Evolutionary conservation across 2,888 invertebrate species (phyloP).

Genomic region (Nomada ruficornis): DNA sequence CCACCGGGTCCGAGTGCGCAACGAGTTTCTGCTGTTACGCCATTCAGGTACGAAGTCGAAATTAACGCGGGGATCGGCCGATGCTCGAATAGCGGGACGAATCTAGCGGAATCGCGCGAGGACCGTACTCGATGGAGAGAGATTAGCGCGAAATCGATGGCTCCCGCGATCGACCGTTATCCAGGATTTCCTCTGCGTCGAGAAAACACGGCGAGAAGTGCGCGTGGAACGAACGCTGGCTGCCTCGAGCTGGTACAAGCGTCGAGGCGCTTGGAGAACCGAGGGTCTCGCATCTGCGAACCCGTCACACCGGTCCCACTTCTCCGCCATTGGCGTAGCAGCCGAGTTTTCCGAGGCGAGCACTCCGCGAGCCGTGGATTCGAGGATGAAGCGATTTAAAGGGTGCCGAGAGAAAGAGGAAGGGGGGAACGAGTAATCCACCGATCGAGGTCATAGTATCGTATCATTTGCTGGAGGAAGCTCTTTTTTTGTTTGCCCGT

Average conservation of each 20-base stretch:
- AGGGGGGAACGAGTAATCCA: not conserved
- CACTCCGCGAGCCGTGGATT: not conserved
- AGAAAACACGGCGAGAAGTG: slow-evolving; percentile 42
- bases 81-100: not conserved
- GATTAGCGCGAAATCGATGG: slow-evolving; percentile 20
- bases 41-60: not conserved
- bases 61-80: not conserved
- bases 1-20: not conserved
- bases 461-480: slow-evolving; percentile 27
- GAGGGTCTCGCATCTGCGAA: slow-evolving; percentile 80
- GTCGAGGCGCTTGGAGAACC: slow-evolving; percentile 67
- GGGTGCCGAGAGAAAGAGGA: slow-evolving; percentile 5
- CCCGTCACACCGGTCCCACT: slow-evolving; percentile 83
- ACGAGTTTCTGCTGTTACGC: slow-evolving; percentile 4
- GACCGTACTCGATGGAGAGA: not conserved
- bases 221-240: slow-evolving; percentile 68
- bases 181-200: slow-evolving; percentile 40
- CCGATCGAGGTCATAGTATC: slow-evolving; percentile 28
- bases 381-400: slow-evolving; percentile 44
- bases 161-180: slow-evolving; percentile 50
- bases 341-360: not conserved
- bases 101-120: too few species aligned
- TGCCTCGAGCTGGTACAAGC: slow-evolving; percentile 73
- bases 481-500: slow-evolving; percentile 4
- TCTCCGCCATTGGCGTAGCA: slow-evolving; percentile 77